Evolutionary conservation across 2,888 invertebrate genomes (phyloP).

Genomic region (Sycophila texana): DNA sequence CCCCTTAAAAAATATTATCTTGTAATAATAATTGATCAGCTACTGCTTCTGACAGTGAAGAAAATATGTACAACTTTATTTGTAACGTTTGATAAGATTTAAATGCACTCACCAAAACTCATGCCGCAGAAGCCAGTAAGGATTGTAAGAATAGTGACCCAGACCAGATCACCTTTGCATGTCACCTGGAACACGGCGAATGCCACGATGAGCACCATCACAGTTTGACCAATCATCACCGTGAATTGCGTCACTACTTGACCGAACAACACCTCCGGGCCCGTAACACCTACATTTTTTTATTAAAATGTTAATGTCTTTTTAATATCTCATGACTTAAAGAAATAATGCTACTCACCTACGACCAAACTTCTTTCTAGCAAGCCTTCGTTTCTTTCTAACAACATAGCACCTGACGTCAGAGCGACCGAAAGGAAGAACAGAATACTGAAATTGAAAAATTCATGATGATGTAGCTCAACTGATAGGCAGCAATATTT

Average conservation of each 20-base stretch:
- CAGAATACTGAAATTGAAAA: conserved; percentile 82
- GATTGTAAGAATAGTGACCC: conserved; percentile 86
- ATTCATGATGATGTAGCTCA: neutral
- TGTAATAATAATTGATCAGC: too few species aligned
- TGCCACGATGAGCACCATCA: conserved; percentile 86
- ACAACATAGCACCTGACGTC: conserved; percentile 92
- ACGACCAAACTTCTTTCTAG: conserved; percentile 92
- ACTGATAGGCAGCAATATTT: too few species aligned
- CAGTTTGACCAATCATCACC: conserved; percentile 89
- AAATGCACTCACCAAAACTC: conserved; percentile 85
- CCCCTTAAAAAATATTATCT: too few species aligned
- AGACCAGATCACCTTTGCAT: conserved; percentile 84
- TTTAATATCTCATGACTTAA: neutral
- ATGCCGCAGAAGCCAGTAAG: conserved; percentile 94
- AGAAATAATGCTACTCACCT: conserved; percentile 32
- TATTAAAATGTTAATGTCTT: neutral
- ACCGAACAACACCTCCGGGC: conserved; percentile 89
- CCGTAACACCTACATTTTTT: conserved; percentile 77
- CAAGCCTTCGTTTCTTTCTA: conserved; percentile 93
- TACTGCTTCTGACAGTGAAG: too few species aligned
- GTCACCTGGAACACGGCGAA: conserved; percentile 88
- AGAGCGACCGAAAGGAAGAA: conserved; percentile 96
- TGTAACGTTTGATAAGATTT: too few species aligned
- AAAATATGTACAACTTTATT: too few species aligned
- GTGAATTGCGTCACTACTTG: conserved; percentile 93